These are phyloP conservation scores for Ammospiza maritima DNA, from an alignment of 2,797 vertebrate genomes.

Conservation along the genomic window DNA sequence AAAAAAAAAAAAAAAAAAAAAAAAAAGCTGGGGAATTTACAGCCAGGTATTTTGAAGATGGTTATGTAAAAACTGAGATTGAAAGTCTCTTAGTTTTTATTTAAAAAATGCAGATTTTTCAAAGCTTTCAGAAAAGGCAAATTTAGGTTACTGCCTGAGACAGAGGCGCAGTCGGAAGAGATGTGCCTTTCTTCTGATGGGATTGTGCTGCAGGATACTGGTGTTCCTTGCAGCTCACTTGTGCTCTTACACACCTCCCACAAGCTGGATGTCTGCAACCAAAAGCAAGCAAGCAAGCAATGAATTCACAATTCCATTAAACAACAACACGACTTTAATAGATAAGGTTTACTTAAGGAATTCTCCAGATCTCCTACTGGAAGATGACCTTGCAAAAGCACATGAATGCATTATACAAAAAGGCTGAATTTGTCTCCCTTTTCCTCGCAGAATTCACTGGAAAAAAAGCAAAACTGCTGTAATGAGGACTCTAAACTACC, in stretches of 20 bases:
- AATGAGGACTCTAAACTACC: slow-evolving; percentile 72
- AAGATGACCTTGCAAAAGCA: slow-evolving; percentile 53
- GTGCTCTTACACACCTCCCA: background rate
- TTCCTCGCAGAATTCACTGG: slow-evolving; percentile 70
- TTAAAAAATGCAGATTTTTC: background rate
- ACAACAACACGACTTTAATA: background rate
- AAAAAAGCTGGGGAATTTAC: background rate
- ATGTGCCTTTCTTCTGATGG: background rate
- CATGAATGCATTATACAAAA: background rate
- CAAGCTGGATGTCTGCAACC: background rate
- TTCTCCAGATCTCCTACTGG: background rate
- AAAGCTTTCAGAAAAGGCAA: background rate
- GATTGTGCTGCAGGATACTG: background rate
- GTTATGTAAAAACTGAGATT: background rate
- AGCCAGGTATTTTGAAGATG: background rate
- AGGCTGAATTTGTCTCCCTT: slow-evolving; percentile 38
- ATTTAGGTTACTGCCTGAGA: background rate
- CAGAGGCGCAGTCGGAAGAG: background rate
- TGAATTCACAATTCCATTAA: background rate
- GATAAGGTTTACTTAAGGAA: background rate
- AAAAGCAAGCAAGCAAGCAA: slow-evolving; percentile 1
- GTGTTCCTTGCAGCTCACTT: background rate
- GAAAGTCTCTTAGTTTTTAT: background rate
- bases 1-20: background rate
- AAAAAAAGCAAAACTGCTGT: slow-evolving; percentile 75